phyloP scores from a whole-genome alignment of 2,113 vertebrate species.

The Nothocercus nigrocapillus region DNA sequence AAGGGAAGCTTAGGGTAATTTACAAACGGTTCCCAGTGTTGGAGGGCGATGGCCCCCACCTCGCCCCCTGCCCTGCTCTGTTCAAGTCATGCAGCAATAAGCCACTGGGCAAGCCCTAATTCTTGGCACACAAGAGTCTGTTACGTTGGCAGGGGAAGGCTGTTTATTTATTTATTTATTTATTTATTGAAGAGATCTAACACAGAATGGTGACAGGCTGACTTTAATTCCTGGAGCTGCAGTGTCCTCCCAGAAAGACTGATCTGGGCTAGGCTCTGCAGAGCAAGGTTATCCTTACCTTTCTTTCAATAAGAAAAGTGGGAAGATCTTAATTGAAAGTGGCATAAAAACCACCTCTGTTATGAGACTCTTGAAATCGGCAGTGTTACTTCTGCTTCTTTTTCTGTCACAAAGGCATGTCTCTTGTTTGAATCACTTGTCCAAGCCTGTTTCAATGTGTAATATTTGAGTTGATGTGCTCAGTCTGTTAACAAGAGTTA shows the following conservation, averaged over 20 bases:
- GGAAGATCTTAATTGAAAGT: neutral
- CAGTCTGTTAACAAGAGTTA: neutral
- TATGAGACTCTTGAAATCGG: neutral
- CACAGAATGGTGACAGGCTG: neutral
- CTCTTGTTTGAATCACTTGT: neutral
- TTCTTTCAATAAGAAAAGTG: neutral
- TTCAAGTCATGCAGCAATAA: neutral
- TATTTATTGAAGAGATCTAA: neutral
- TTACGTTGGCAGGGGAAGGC: neutral
- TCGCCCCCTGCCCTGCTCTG: neutral
- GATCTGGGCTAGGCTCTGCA: neutral
- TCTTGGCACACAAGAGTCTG: neutral
- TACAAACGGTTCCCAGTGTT: constrained; percentile 28
- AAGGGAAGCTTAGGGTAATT: constrained; percentile 63
- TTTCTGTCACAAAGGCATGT: neutral
- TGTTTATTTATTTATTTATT: neutral
- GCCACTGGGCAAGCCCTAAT: neutral
- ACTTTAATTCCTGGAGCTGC: neutral
- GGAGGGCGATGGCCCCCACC: constrained; percentile 18
- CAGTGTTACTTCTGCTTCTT: neutral
- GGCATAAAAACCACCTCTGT: neutral
- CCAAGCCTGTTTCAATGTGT: neutral
- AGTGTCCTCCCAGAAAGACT: neutral
- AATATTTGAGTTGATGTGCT: neutral
- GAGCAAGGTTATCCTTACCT: neutral